A percentile compares a stretch with the other conserved stretches of the same genome.
Conservation (phyloP, 1,140 invertebrate species). For the Drosophila takahashii region DNA sequence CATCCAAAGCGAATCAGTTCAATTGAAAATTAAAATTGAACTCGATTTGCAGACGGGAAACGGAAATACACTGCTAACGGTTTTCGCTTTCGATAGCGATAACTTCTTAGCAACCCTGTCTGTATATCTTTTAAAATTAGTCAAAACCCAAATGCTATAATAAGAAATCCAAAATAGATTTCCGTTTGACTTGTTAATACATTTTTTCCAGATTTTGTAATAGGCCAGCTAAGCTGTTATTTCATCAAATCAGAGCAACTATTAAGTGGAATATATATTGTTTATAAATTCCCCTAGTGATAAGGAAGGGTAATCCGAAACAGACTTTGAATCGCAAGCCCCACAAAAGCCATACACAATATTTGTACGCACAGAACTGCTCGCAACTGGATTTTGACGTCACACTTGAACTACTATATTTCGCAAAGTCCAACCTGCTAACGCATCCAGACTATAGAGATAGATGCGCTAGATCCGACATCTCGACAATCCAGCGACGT, state of each 20-base stretch:
- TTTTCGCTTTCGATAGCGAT: constrained; percentile 4
- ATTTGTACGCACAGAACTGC: constrained; percentile 28
- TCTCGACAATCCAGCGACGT: constrained; percentile 5
- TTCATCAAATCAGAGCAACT: constrained; percentile 4
- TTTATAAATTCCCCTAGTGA: constrained; percentile 5
- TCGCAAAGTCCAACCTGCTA: constrained; percentile 37
- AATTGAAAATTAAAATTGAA: constrained; percentile 31
- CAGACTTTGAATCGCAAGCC: constrained; percentile 36
- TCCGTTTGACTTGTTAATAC: background rate
- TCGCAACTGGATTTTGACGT: constrained; percentile 38
- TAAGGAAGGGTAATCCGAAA: constrained; percentile 34
- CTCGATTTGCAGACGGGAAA: background rate
- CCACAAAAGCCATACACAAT: constrained; percentile 6
- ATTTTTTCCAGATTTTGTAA: background rate
- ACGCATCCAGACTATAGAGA: constrained; percentile 23
- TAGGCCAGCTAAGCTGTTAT: background rate
- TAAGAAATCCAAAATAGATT: too few species aligned
- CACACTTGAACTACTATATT: constrained; percentile 34
- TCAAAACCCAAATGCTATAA: background rate
- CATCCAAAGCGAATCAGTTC: constrained; percentile 9
- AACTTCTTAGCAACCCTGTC: background rate
- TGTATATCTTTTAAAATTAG: background rate
- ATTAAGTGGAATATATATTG: constrained; percentile 1
- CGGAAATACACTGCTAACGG: constrained; percentile 13
- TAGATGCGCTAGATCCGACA: constrained; percentile 12